Conservation (phyloP, 2,113 vertebrate species). For the Pelecanus crispus region DNA sequence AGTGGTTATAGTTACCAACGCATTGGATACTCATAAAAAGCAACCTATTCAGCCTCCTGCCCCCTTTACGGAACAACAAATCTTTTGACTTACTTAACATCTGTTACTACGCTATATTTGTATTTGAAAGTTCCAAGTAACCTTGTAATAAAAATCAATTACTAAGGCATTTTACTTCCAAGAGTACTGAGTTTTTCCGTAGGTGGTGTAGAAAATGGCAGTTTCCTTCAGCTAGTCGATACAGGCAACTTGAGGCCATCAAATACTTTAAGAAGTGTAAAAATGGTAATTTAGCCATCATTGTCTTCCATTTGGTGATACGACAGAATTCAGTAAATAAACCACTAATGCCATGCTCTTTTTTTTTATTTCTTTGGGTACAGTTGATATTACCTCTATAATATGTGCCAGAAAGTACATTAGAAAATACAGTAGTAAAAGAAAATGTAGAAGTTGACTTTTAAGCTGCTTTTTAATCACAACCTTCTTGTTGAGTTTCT, state of each 20-base stretch:
- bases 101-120: constrained; percentile 47
- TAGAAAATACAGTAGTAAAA: background rate
- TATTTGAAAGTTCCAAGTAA: constrained; percentile 26
- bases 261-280: background rate
- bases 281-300: constrained; percentile 59
- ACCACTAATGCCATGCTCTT: constrained; percentile 50
- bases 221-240: background rate
- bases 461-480: constrained; percentile 61
- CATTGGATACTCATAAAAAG: constrained; percentile 65
- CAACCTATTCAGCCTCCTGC: constrained; percentile 17
- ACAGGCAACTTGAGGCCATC: constrained; percentile 40
- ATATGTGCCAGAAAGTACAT: constrained; percentile 62
- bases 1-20: constrained; percentile 77
- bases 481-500: background rate
- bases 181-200: constrained; percentile 44
- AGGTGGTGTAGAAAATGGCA: constrained; percentile 7
- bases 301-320: constrained; percentile 79
- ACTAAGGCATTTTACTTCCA: constrained; percentile 3
- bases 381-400: constrained; percentile 57
- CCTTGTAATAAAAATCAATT: constrained; percentile 15
- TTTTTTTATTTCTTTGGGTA: constrained; percentile 35
- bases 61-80: constrained; percentile 49
- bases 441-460: constrained; percentile 20
- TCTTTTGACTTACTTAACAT: constrained; percentile 43
- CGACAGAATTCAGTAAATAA: constrained; percentile 55